phyloP scores from a whole-genome alignment of 2,888 invertebrate genomes.

The Anaspis maculata region DNA sequence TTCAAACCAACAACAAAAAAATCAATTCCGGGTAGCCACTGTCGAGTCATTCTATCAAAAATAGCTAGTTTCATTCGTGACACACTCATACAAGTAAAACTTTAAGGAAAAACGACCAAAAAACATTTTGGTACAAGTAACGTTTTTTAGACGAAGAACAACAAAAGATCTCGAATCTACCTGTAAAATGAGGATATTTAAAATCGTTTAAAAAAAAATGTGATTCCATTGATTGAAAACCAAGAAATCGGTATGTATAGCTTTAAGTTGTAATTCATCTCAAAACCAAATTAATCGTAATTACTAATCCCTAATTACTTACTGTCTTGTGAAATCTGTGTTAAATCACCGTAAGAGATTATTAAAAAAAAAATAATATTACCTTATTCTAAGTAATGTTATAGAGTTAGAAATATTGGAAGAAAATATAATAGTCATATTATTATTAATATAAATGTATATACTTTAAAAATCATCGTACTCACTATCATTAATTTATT shows the following conservation, averaged over 20 bases:
- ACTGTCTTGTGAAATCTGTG: constrained; percentile 27
- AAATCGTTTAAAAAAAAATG: constrained; percentile 22
- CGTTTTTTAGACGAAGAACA: neutral
- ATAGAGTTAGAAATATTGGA: constrained; percentile 25
- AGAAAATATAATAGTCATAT: constrained; percentile 14
- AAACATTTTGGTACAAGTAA: constrained; percentile 11
- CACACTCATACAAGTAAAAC: neutral
- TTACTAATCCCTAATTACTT: constrained; percentile 15
- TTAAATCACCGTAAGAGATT: constrained; percentile 19
- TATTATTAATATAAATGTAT: constrained; percentile 16
- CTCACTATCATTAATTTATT: constrained; percentile 12
- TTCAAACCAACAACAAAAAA: neutral
- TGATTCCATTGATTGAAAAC: constrained; percentile 23
- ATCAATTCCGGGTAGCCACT: neutral
- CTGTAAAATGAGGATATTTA: too few relatives aligned
- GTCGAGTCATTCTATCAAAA: neutral
- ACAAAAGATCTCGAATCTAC: too few relatives aligned
- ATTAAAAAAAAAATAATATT: constrained; percentile 21
- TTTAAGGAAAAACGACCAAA: constrained; percentile 7
- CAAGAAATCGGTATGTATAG: constrained; percentile 6
- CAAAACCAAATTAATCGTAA: too few relatives aligned
- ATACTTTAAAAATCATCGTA: constrained; percentile 9
- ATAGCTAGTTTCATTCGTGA: constrained; percentile 1
- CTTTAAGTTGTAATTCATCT: too few relatives aligned
- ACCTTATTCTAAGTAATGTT: constrained; percentile 30